Base-by-base conservation (phyloP, 2,113 vertebrate genomes). In the Antennarius striatus region DNA sequence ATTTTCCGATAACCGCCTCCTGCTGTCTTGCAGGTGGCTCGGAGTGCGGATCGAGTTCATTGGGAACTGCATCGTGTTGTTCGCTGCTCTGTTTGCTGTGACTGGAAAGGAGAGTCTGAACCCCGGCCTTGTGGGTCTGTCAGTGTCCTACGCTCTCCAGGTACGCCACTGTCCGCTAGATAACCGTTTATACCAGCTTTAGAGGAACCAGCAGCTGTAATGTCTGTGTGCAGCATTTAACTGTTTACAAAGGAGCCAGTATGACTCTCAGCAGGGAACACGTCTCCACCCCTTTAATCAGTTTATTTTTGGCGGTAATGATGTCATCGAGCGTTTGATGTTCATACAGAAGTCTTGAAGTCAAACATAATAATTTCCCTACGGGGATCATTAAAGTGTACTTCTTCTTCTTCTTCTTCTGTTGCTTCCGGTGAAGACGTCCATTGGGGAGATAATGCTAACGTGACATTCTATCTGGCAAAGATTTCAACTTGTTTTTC, bases 61-160 rank as follows among this genome's bases (percentile, higher is more conserved):
- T 49, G 98, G 97, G 7, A 99, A 94, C 85, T 98, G 95, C 53
- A 87, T 98, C 0, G 97, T 99, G 64, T 75, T 99, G 70, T 99
- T 99, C 73, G 95, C 97, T 13, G 96, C 95, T 4, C 67, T 99
- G 68, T 99, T 98, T 32, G 95, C 96, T 2, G 97, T 98, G 71
- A 89, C 93, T 2, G 90, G 95, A 48, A 96, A 92, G 78, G 90
- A 79, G 39, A 93, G 11, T 4, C 92, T 98, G 68, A 97, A 79
- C 55, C 89, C 95, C 0, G 96, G 97, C 5, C 77, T 97, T 0
- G 97, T 98, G 54, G 98, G 98, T 32, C 94, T 99, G 17, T 99
- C 97, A 0, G 94, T 99, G 58, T 98, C 97, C 9, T 99, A 98
- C 0, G 96, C 98, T 0, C 89, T 99, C 1, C 95, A 98, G 96